Base-by-base conservation (phyloP, 1,140 invertebrate genomes). In the Magallana ariakensis region DNA sequence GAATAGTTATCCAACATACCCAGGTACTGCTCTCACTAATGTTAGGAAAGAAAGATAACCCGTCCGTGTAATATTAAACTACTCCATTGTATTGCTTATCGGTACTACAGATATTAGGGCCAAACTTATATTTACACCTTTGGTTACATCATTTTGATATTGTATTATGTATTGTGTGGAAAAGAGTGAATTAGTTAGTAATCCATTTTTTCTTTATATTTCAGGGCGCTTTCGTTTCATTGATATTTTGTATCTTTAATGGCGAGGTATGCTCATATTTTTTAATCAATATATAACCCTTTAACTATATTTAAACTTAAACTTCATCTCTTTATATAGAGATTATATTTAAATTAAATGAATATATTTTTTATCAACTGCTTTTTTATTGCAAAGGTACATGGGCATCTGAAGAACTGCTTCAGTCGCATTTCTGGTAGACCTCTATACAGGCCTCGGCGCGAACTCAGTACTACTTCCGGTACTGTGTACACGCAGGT, bases 211-310 rank as follows among this genome's bases (percentile, higher is more conserved):
- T 58, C 13, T 62, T 70, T 70, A 13, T 10, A 46, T 54, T 66
- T 75, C 81, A 88, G 87, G 87, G 87, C 60, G 87, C 82, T 16
- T 84, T 88, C 46, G 85, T 88, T 8, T 88, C 87, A 15, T 83
- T 88, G 16, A 85, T 88, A 26, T 86, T 88, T 57, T 88, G 87
- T 66, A 86, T 88, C 70, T 88, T 88, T 82, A 88, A 88, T 57
- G 87, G 87, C 55, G 87, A 88, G 87, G 87, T 88, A 88, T 85
- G 87, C n/a, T n/a, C n/a, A n/a, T n/a, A n/a, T n/a, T n/a, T n/a
- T n/a, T n/a, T n/a, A n/a, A n/a, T n/a, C n/a, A n/a, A n/a, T n/a
- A n/a, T n/a, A n/a, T n/a, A n/a, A n/a, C n/a, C n/a, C n/a, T n/a
- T n/a, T n/a, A n/a, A n/a, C n/a, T n/a, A n/a, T n/a, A n/a, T n/a